Evolutionary conservation across 2,113 vertebrate species (phyloP).

Genomic region (Chionis minor): DNA sequence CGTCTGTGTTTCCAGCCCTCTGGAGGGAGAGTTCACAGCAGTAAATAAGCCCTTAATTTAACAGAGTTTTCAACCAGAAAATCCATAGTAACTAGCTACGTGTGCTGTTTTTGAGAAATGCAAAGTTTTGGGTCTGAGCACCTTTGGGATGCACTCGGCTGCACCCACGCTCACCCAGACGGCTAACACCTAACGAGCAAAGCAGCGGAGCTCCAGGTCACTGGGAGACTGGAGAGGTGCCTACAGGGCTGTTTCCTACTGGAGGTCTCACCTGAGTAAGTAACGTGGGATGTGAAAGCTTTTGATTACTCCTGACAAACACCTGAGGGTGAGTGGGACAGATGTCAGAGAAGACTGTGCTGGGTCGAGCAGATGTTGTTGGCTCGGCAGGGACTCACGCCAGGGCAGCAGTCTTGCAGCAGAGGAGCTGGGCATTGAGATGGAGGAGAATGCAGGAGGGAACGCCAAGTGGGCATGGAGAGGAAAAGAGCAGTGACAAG

Average conservation of each 20-base stretch:
- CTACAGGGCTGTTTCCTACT: background rate
- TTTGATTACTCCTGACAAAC: background rate
- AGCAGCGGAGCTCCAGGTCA: background rate
- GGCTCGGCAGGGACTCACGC: accelerated
- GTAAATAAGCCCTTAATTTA: background rate
- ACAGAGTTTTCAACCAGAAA: background rate
- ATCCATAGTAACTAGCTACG: background rate
- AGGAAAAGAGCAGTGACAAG: background rate
- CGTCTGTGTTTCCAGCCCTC: background rate
- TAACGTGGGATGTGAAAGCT: background rate
- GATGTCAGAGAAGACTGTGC: background rate
- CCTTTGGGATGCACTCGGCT: background rate
- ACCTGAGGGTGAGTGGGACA: background rate
- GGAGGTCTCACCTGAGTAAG: background rate
- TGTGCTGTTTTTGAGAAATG: background rate
- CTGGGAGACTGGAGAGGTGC: background rate
- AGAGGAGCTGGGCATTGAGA: background rate
- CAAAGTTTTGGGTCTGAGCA: background rate
- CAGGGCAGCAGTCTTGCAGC: background rate
- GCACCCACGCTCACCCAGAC: background rate
- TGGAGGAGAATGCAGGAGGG: background rate
- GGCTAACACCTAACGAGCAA: no score
- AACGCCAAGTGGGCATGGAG: background rate
- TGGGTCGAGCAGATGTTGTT: background rate
- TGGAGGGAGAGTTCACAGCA: background rate